phyloP scores from a whole-genome alignment of 2,888 invertebrate species.

The Xylophagus ater region DNA sequence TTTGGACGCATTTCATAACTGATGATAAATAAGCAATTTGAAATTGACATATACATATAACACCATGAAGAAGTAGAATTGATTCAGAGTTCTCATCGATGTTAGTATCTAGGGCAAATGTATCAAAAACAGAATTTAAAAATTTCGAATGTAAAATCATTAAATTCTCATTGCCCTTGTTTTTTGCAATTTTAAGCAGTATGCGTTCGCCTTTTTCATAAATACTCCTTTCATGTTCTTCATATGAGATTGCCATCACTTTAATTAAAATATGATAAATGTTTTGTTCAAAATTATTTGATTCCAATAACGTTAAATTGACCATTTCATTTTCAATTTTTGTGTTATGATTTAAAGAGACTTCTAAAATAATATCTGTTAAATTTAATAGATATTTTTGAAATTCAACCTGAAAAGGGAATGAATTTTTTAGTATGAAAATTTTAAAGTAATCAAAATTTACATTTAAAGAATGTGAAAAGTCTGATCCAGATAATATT shows the following conservation, averaged over 20 bases:
- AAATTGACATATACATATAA: slow-evolving; percentile 28
- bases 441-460: not conserved
- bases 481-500: slow-evolving; percentile 25
- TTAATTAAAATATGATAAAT: slow-evolving; percentile 31
- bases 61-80: slow-evolving; percentile 30
- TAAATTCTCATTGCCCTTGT: too few species aligned
- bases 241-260: slow-evolving; percentile 29
- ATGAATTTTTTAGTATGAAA: not conserved
- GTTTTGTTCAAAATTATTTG: slow-evolving; percentile 20
- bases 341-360: slow-evolving; percentile 6
- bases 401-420: slow-evolving; percentile 23
- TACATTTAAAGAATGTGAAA: slow-evolving; percentile 28
- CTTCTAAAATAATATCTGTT: slow-evolving; percentile 23
- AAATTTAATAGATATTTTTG: slow-evolving; percentile 29
- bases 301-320: slow-evolving; percentile 7
- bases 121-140: slow-evolving; percentile 24
- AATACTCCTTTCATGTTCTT: slow-evolving; percentile 10
- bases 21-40: slow-evolving; percentile 25
- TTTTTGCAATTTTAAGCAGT: slow-evolving; percentile 1
- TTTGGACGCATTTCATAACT: slow-evolving; percentile 27
- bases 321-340: slow-evolving; percentile 12
- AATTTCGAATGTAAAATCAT: slow-evolving; percentile 27
- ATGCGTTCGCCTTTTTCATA: not conserved
- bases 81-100: slow-evolving; percentile 33
- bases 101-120: slow-evolving; percentile 30